Evolutionary conservation across 23 tunicate species (phyloP), one percentile per base, ranked within the genome.

Genomic region (Ciona savignyi): DNA sequence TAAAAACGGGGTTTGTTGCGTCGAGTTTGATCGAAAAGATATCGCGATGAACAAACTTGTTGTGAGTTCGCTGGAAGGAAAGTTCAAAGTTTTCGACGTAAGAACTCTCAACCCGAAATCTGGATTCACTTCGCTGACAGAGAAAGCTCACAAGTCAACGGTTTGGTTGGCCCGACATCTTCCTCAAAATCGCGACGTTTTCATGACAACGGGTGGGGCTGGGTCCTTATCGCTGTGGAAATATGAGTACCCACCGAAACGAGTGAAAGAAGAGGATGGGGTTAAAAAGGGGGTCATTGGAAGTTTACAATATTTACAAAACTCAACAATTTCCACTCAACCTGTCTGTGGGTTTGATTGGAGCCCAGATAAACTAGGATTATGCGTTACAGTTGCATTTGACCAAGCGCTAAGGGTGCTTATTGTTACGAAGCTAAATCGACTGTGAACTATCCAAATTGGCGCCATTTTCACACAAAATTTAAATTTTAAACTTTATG

Each of bases 111-210:
- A 94, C 67, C 81, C 83, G 3, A 94, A 83, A 66, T 42, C 68
- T 11, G 99, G 97, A 1, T 91, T 91, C 77, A 86, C 97, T 24
- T 91, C 91, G 0, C 66, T 91, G 11, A 30, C 80, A 3, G 97
- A 91, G 72, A 91, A 91, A 71, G 97, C 97, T 35, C 97, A 91
- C 80, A 91, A 91, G 30, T 86, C 99, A 11, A 94, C 99, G 6
- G 95, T 86, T 22, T 94, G 99, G 99, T 73, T 87, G 27, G 78
- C 86, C 2, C 78, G 48, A 30, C 99, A 94, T 74, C 75, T 94
- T 33, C 99, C 99, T 4, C 99, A 94, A 71, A 94, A 94, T 61
- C 85, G 99, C 0, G 99, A 94, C 51, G 85, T 94, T 63, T 94
- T 86, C 42, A 79, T 87, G 95, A 94, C 99, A 2, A 86, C 99